A percentile compares a stretch with the other conserved stretches of the same genome.
Conservation (phyloP, 2,888 invertebrate species). For the Dicranocentrus wangi region DNA sequence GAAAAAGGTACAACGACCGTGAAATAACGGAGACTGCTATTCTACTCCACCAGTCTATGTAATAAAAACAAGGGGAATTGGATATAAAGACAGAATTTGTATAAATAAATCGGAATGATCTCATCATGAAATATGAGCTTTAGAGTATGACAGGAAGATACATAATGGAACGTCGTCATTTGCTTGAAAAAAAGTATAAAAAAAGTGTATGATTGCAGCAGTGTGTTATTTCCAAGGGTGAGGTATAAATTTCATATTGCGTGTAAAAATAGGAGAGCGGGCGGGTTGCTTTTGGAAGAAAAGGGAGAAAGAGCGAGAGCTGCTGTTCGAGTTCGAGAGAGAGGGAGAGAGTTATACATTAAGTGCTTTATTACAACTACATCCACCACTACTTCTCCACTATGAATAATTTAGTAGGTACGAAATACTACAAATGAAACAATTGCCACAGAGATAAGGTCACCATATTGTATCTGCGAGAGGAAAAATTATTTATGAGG, state of each 20-base stretch:
- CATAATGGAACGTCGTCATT: conserved; percentile 16
- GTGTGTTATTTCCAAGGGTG: too few species aligned
- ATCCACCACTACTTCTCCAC: conserved; percentile 39
- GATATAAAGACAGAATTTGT: background rate
- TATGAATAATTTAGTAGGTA: conserved; percentile 53
- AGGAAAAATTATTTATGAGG: conserved; percentile 40
- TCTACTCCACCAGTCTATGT: too few species aligned
- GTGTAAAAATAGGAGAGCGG: too few species aligned
- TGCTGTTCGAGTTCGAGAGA: background rate
- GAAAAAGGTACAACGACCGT: too few species aligned
- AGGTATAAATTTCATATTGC: too few species aligned
- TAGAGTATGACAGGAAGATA: background rate
- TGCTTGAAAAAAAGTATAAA: background rate
- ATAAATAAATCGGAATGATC: background rate
- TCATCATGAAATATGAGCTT: background rate
- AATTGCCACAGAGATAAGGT: conserved; percentile 47
- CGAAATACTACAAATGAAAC: conserved; percentile 36
- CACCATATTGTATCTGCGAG: conserved; percentile 34
- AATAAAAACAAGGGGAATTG: too few species aligned
- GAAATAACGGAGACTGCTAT: too few species aligned
- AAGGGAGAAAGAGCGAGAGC: too few species aligned
- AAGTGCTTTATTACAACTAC: conserved; percentile 36
- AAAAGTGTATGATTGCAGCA: conserved; percentile 8
- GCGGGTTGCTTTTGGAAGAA: conserved; percentile 2
- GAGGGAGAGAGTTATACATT: conserved; percentile 25